phyloP scores from a whole-genome alignment of 1,140 invertebrate species.

The Cepaea nemoralis region DNA sequence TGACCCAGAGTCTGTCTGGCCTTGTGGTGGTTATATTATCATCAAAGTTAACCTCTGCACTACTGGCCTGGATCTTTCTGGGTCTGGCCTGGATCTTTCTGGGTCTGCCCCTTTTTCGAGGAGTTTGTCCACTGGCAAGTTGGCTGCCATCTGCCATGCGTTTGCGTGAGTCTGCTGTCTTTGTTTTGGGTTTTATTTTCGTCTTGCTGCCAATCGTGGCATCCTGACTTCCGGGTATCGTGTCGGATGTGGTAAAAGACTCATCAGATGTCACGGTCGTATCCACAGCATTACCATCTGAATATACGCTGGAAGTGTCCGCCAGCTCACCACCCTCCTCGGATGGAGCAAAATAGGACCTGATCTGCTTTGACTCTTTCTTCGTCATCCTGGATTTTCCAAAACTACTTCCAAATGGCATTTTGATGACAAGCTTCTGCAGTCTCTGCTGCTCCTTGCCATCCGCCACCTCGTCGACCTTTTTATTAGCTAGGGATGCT shows the following conservation, averaged over 20 bases:
- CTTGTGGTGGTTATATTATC: too few species aligned
- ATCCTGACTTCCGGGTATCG: not conserved
- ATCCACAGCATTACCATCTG: not conserved
- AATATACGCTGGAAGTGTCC: not conserved
- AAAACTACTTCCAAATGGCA: conserved; percentile 38
- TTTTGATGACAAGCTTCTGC: conserved; percentile 36
- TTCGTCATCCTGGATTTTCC: conserved; percentile 30
- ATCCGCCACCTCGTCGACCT: not conserved
- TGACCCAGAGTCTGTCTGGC: too few species aligned
- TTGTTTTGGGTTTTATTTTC: not conserved
- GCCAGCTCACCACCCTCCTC: not conserved
- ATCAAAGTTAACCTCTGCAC: too few species aligned
- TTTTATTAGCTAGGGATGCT: conserved; percentile 6
- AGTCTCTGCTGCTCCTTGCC: conserved; percentile 12
- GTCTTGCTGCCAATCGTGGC: not conserved
- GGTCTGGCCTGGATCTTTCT: too few species aligned
- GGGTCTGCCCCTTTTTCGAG: too few species aligned
- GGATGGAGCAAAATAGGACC: conserved; percentile 33
- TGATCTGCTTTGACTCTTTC: conserved; percentile 31
- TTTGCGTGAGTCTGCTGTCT: not conserved
- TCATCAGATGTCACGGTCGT: not conserved
- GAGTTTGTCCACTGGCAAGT: too few species aligned
- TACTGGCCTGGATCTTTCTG: too few species aligned
- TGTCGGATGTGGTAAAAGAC: not conserved
- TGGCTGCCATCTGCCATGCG: not conserved